Evolutionary conservation across 2,797 vertebrate species (phyloP), one percentile per base, ranked within the genome.

Genomic region (Microctenopoma stevenorrisi): DNA sequence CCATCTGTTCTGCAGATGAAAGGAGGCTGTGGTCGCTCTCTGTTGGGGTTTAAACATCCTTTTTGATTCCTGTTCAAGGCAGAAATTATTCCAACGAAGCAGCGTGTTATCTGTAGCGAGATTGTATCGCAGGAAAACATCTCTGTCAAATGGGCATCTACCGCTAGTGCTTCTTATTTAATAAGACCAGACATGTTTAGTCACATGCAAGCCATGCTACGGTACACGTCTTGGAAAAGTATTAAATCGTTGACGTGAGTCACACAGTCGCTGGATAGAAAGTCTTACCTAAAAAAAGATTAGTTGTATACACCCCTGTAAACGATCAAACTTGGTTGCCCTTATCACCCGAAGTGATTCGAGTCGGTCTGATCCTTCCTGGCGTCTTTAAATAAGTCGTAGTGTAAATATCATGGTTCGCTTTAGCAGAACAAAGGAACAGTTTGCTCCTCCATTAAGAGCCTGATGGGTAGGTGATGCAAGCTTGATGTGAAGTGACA

Each of bases 1-100:
- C 67, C 58, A 33, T 88, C 80, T 81, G 72, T 81, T 69, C 42
- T 59, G 44, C 68, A 78, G 81, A 88, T 85, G 72, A 91, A 85
- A 86, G 58, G 22, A 48, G 55, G 46, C 68, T 81, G 68, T 64
- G 68, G 61, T 82, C 60, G 86, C 56, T 78, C 62, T 86, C 85
- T 82, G 74, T 68, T 64, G 84, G 83, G 81, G 82, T 71, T 87
- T 85, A 68, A 86, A 81, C 43, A 35, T 73, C 58, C 50, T 72
- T 78, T 78, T 72, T 74, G 68, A 81, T 82, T 89, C 26, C 4
- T 10, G 61, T 73, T 86, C 55, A 69, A 67, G 72, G 55, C 71
- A 54, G 57, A 68, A 80, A 65, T 61, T 33, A 80, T 70, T 76
- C 18, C 37, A 33, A 49, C 64, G 72, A 60, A 71, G 65, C 30